Conservation (phyloP, 23 tunicate genomes). For the Styela plicata region DNA sequence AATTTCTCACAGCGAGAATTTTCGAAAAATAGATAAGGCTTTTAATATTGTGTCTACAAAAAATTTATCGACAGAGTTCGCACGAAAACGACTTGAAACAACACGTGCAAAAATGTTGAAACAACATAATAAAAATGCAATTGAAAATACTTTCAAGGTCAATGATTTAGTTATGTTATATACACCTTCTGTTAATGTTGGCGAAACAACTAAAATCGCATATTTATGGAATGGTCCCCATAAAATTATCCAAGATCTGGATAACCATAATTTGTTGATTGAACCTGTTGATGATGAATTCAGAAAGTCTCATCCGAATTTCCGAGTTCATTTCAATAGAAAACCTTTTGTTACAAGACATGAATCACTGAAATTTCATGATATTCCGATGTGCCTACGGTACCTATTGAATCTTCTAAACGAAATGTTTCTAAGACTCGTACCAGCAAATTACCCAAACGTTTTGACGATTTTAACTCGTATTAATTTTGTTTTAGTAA, state of each 20-base stretch:
- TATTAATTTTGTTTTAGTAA: too few species aligned
- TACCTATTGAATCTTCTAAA: background rate
- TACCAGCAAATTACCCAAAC: background rate
- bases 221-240: background rate
- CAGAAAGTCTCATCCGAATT: background rate
- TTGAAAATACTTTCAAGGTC: background rate
- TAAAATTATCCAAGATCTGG: background rate
- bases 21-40: background rate
- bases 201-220: background rate
- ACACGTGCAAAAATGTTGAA: background rate
- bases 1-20: background rate
- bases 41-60: background rate
- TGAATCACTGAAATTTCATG: background rate
- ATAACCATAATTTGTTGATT: background rate
- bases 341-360: background rate
- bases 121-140: background rate
- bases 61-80: background rate
- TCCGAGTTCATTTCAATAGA: background rate
- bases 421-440: background rate
- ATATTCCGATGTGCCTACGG: background rate
- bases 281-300: background rate
- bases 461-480: background rate
- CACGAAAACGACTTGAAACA: background rate
- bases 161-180: background rate
- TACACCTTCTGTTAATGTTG: background rate